phyloP scores from a whole-genome alignment of 2,797 vertebrate genomes.

The Galago senegalensis region DNA sequence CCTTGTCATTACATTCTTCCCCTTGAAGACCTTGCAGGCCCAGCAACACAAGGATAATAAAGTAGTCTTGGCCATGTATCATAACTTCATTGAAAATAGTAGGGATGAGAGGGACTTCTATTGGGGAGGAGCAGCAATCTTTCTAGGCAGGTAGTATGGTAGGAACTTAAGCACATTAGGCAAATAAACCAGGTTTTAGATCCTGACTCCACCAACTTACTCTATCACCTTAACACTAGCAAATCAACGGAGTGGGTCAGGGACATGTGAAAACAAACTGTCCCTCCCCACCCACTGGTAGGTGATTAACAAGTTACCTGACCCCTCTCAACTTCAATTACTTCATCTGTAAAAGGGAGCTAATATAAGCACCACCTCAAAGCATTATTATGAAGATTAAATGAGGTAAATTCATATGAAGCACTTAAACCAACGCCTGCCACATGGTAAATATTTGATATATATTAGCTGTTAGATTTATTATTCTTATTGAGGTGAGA shows the following conservation, averaged over 20 bases:
- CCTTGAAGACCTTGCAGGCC: neutral
- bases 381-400: slow-evolving; percentile 49
- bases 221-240: neutral
- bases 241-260: too few species aligned
- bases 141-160: neutral
- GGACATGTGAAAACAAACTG: too few species aligned
- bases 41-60: neutral
- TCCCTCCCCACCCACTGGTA: too few species aligned
- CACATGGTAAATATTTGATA: slow-evolving; percentile 9
- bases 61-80: neutral
- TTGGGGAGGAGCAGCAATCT: neutral
- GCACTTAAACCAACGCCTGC: neutral
- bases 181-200: slow-evolving; percentile 48
- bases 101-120: neutral
- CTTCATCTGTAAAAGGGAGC: neutral
- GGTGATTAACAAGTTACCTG: neutral
- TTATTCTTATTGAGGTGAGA: slow-evolving; percentile 31
- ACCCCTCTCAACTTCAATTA: neutral
- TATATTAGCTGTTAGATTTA: neutral
- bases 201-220: neutral
- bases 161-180: neutral
- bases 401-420: slow-evolving; percentile 16
- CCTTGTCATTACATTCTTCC: neutral
- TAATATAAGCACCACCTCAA: slow-evolving; percentile 34
- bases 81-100: neutral